A percentile compares a stretch with the other conserved stretches of the same genome.
Evolutionary conservation across 92 coral and sea anemone species (phyloP).

Genomic region (Phenganax marumi): DNA sequence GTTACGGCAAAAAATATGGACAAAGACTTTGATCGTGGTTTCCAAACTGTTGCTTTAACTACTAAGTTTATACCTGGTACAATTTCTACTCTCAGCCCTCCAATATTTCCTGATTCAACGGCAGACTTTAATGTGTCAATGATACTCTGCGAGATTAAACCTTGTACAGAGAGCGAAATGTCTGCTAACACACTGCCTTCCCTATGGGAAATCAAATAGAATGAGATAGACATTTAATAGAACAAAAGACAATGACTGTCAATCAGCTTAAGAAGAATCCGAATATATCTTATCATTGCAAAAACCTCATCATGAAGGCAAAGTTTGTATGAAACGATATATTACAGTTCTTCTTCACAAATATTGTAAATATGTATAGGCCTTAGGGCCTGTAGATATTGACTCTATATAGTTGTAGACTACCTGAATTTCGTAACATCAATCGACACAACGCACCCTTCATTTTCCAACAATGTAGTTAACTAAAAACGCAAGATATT

Average conservation of each 20-base stretch:
- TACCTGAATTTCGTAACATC: slow-evolving; percentile 17
- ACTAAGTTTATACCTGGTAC: slow-evolving; percentile 8
- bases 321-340: no score
- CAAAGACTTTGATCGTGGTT: no score
- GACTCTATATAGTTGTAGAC: no score
- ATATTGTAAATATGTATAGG: no score
- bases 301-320: no score
- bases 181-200: slow-evolving; percentile 38
- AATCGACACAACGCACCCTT: slow-evolving; percentile 13
- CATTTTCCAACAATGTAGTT: neutral
- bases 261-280: neutral
- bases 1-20: no score
- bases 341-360: no score
- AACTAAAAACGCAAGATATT: neutral
- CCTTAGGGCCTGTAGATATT: no score
- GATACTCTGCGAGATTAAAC: slow-evolving; percentile 27
- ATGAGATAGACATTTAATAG: neutral
- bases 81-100: slow-evolving; percentile 25
- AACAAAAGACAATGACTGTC: neutral
- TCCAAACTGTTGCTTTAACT: no score
- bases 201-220: neutral
- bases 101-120: slow-evolving; percentile 29
- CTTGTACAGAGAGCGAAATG: slow-evolving; percentile 10
- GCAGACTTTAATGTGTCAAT: slow-evolving; percentile 13
- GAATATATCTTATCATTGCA: no score